Evolutionary conservation across 2,797 vertebrate genomes (phyloP), one percentile per base, ranked within the genome.

Genomic region (Neosilurus mollespiculum): DNA sequence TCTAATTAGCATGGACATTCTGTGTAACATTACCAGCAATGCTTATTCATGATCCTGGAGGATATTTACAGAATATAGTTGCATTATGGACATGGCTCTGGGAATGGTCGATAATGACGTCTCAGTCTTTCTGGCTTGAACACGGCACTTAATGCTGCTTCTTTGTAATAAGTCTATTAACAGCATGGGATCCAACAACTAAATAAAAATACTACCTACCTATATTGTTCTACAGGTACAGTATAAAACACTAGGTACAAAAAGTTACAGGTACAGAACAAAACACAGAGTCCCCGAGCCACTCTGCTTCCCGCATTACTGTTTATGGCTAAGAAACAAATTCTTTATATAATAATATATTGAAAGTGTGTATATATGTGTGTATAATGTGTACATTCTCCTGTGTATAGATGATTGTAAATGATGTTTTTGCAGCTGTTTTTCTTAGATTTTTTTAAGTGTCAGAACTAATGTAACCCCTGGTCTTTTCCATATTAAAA

Each of bases 331-430:
- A 86, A 89, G 65, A 90, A 87, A 89, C 92, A 92, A 95, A 93
- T 93, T 92, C 90, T 94, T 92, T 95, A 95, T 95, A 95, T 94
- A 95, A 95, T 96, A 96, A 96, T 96, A 96, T 96, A 96, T 96
- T 95, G 91, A 94, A 93, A 93, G 92, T 93, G 91, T 95, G 94
- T 96, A 94, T 94, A 95, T 95, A 95, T 91, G 90, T 94, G 94
- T 93, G 92, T 93, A 95, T 96, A 95, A 94, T 93, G 91, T 95
- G 95, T 95, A 95, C 91, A 96, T 95, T 93, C 93, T 92, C 91
- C 90, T 93, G 91, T 95, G 93, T 94, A 96, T 95, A 96, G 93
- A 92, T 90, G 91, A 93, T 86, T 94, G 94, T 91, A 94, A 94
- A 92, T 93, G 90, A 88, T 90, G 91, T 92, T 94, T 77, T 93